Evolutionary conservation across 2,113 vertebrate species (phyloP).

Genomic region (Sebastes schlegelii): DNA sequence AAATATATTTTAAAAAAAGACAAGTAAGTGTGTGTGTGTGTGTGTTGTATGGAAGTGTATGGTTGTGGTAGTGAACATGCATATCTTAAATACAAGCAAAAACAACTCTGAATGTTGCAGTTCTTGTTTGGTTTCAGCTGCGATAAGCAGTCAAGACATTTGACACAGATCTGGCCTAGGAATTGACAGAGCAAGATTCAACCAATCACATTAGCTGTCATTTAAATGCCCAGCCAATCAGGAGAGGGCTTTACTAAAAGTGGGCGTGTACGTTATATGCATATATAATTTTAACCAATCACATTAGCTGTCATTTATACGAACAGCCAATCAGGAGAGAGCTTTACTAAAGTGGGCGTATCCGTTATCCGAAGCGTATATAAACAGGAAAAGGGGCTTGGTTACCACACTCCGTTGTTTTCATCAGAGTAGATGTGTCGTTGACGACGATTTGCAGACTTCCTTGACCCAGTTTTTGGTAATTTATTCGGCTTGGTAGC

Average conservation of each 20-base stretch:
- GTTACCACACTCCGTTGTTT: slow-evolving; percentile 58
- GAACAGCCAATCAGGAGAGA: slow-evolving; percentile 54
- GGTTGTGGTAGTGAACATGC: not conserved
- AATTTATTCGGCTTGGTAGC: not conserved
- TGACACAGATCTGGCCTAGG: not conserved
- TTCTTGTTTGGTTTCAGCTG: not conserved
- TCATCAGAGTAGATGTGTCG: not conserved
- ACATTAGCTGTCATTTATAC: not conserved
- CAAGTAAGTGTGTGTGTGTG: too few relatives aligned
- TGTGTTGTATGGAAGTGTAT: too few relatives aligned
- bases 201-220: slow-evolving; percentile 46
- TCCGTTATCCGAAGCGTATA: not conserved
- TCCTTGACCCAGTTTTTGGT: not conserved
- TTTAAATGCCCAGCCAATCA: slow-evolving; percentile 58
- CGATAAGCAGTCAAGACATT: not conserved
- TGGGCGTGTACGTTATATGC: not conserved
- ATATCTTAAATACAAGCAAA: not conserved
- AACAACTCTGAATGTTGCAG: not conserved
- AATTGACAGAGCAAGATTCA: not conserved
- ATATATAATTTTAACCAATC: slow-evolving; percentile 54
- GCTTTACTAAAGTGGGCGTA: slow-evolving; percentile 26
- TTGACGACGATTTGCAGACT: slow-evolving; percentile 18
- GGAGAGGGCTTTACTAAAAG: fast-evolving
- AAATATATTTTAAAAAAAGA: too few relatives aligned
- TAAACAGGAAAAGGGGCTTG: slow-evolving; percentile 44